Conservation (phyloP, 2,113 vertebrate species). For the Phyllostomus discolor region DNA sequence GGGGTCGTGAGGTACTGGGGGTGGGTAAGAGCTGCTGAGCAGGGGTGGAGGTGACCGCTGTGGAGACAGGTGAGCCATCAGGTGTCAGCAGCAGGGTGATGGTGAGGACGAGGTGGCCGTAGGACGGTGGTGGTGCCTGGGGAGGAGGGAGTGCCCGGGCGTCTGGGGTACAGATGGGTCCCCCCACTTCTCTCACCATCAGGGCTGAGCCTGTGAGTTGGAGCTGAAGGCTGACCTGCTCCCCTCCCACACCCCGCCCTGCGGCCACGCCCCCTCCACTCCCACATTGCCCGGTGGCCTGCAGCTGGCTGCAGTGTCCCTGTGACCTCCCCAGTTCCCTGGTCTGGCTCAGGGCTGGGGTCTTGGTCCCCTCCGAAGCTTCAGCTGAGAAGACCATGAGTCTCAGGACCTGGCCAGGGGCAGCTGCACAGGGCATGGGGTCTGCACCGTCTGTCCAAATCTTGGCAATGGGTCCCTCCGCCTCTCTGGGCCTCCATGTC, state of each 20-base stretch:
- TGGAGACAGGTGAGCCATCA: background rate
- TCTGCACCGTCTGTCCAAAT: background rate
- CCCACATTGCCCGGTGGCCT: background rate
- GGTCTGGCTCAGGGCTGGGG: background rate
- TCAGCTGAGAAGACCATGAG: too few relatives aligned
- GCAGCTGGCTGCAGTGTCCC: background rate
- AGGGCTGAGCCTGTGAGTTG: background rate
- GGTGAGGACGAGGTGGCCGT: background rate
- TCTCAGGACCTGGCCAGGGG: background rate
- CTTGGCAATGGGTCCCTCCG: background rate
- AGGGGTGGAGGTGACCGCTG: background rate
- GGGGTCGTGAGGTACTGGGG: accelerated
- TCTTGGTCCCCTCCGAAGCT: background rate
- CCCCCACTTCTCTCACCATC: background rate
- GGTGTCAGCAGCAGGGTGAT: background rate
- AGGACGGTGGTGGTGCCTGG: too few relatives aligned
- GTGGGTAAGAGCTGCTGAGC: background rate
- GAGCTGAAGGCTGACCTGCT: background rate
- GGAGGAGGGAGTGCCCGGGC: background rate
- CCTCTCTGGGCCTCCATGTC: background rate
- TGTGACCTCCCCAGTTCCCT: background rate
- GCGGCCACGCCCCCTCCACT: too few relatives aligned
- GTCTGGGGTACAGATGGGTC: background rate
- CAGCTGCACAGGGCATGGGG: background rate
- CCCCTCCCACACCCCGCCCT: background rate